A percentile compares a stretch with the other conserved stretches of the same genome.
These are phyloP conservation scores for Cinara cedri DNA, from an alignment of 2,888 invertebrate genomes.

Conservation along the genomic window DNA sequence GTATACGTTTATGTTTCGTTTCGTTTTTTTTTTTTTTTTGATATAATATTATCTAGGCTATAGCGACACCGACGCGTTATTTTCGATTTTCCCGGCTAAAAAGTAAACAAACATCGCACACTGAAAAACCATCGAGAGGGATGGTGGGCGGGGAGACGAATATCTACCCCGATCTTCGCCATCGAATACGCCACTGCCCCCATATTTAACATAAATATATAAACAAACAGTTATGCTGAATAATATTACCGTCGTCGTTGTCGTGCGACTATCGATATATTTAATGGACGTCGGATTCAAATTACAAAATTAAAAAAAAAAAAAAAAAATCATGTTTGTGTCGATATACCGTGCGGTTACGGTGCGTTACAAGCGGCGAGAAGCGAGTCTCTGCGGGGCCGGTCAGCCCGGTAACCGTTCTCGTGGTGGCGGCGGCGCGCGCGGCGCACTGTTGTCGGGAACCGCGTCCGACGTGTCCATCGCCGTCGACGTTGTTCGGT, in stretches of 20 bases:
- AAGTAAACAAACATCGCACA: no score
- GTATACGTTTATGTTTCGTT: no score
- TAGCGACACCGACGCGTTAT: no score
- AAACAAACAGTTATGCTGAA: no score
- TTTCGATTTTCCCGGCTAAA: no score
- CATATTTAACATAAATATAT: no score
- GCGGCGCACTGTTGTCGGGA: slow-evolving; percentile 15
- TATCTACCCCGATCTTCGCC: no score
- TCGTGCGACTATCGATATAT: background rate
- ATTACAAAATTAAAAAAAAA: background rate
- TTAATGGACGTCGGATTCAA: slow-evolving; percentile 14
- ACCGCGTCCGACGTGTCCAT: slow-evolving; percentile 17
- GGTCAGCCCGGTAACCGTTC: slow-evolving; percentile 9
- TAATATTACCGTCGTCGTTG: background rate
- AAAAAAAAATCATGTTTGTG: background rate
- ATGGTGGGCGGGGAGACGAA: no score
- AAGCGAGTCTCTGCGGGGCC: background rate
- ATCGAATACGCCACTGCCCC: no score
- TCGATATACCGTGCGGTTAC: slow-evolving; percentile 10
- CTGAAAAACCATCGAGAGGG: no score
- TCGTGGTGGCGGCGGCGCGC: slow-evolving; percentile 2
- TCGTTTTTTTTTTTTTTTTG: no score
- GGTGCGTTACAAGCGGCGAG: slow-evolving; percentile 27
- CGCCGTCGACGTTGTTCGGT: slow-evolving; percentile 1
- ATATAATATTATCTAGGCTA: no score